phyloP scores from a whole-genome alignment of 2,797 vertebrate species.

The Helicolenus hilgendorfi region DNA sequence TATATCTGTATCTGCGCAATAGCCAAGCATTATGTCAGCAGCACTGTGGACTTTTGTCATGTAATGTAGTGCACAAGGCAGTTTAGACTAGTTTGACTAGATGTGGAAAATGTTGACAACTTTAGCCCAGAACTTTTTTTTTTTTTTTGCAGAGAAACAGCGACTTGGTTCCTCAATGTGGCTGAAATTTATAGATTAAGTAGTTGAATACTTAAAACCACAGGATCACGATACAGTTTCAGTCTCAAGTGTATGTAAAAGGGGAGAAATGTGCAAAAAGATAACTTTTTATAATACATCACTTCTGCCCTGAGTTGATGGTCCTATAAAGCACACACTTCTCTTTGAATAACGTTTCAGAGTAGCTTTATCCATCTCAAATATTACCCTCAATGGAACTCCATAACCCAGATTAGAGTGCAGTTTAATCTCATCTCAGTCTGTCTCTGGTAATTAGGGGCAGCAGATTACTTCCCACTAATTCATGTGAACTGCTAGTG shows the following conservation, averaged over 20 bases:
- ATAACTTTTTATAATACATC: not conserved
- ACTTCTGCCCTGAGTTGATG: not conserved
- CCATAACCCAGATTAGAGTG: constrained; percentile 53
- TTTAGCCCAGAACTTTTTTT: not conserved
- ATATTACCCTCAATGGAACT: constrained; percentile 48
- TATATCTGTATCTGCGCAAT: constrained; percentile 20
- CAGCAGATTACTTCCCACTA: constrained; percentile 48
- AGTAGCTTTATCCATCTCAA: constrained; percentile 35
- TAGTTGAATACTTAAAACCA: constrained; percentile 1
- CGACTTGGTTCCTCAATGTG: not conserved
- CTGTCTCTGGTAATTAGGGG: constrained; percentile 73
- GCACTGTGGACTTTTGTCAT: constrained; percentile 13
- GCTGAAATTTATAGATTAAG: not conserved
- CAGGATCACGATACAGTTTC: not conserved
- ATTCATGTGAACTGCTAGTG: constrained; percentile 51
- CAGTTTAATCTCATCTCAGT: constrained; percentile 63
- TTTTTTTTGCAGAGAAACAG: not conserved
- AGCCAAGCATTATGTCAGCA: constrained; percentile 30
- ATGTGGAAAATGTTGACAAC: constrained; percentile 23
- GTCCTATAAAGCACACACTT: not conserved
- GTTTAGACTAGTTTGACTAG: constrained; percentile 15
- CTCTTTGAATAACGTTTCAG: not conserved
- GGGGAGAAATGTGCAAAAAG: not conserved
- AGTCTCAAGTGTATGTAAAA: not conserved
- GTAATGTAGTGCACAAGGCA: constrained; percentile 12